Percentiles rank a stretch among this genome's conserved stretches.
phyloP scores from a whole-genome alignment of 2,888 invertebrate genomes.

The Aspidiotus destructor region DNA sequence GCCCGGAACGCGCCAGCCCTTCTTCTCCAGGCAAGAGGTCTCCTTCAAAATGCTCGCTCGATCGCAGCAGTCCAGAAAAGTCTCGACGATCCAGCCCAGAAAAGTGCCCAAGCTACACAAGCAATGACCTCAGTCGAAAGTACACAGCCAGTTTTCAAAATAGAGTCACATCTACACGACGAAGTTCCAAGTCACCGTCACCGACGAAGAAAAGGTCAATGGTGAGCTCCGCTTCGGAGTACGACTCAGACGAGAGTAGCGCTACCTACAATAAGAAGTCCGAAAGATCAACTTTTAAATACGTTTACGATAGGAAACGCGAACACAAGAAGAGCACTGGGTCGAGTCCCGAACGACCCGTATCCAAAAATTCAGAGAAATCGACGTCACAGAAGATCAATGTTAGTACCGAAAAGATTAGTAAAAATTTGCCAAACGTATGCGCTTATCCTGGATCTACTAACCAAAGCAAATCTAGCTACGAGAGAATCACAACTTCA shows the following conservation, averaged over 20 bases:
- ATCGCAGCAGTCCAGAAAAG: constrained; percentile 39
- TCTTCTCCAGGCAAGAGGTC: constrained; percentile 30
- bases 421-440: too few relatives aligned
- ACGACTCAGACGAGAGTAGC: constrained; percentile 38
- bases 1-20: constrained; percentile 44
- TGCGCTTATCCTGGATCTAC: too few relatives aligned
- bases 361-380: constrained; percentile 36
- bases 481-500: too few relatives aligned
- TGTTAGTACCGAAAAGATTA: too few relatives aligned
- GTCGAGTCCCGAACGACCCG: constrained; percentile 39
- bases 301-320: not conserved
- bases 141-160: constrained; percentile 40
- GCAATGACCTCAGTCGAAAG: constrained; percentile 35
- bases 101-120: constrained; percentile 33
- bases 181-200: not conserved
- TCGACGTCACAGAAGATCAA: too few relatives aligned
- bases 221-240: not conserved
- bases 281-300: not conserved
- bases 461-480: too few relatives aligned
- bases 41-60: constrained; percentile 42
- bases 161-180: constrained; percentile 31
- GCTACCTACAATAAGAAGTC: constrained; percentile 36
- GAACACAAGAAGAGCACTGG: constrained; percentile 28
- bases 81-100: constrained; percentile 35
- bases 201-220: not conserved